Evolutionary conservation across 1,140 invertebrate species (phyloP), one percentile per base, ranked within the genome.

Genomic region (Triops cancriformis): DNA sequence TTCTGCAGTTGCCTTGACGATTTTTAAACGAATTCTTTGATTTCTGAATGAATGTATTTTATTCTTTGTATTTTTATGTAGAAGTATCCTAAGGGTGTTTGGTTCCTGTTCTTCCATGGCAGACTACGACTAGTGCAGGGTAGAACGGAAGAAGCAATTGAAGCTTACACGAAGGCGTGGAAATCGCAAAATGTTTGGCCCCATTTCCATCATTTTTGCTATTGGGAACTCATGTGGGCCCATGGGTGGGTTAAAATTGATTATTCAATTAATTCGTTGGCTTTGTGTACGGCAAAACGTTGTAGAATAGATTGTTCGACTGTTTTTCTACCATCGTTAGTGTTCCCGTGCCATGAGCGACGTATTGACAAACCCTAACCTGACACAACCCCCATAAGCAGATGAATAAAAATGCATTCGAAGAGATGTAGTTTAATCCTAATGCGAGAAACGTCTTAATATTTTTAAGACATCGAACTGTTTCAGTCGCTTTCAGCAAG

Each of bases 221-320:
- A 91, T 84, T 98, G 96, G 97, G 96, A 98, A 85, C 86, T 98
- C 27, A 90, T 96, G 86, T 98, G 95, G 95, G 89, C 93, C 10
- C 89, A 95, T 82, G 89, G 90, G 91, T 92, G 84, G 85, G 85
- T 85, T 27, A 37, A 37, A 37, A 37, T 76, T 79, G 26, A 73
- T 9, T 3, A 12, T 41, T 7, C 64, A 18, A 77, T 23, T 37
- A 6, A 27, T 28, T 7, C 0, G 72, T 41, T 64, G 23, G 11
- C 18, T 76, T 45, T 37, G 11, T 1, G 5, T 77, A 75, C 41
- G 41, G 1, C 27, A 42, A 23, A 9, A 18, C 31, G 31, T 37
- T 37, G 31, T 37, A 37, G 31, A 37, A 73, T 41, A 7, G 41
- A 18, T 28, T 6, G 14, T 76, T n/a, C 41, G 26, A 76, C 18